Percentiles rank a stretch among this genome's conserved stretches.
Conservation (phyloP, 2,797 vertebrate species). For the Falco berigora region DNA sequence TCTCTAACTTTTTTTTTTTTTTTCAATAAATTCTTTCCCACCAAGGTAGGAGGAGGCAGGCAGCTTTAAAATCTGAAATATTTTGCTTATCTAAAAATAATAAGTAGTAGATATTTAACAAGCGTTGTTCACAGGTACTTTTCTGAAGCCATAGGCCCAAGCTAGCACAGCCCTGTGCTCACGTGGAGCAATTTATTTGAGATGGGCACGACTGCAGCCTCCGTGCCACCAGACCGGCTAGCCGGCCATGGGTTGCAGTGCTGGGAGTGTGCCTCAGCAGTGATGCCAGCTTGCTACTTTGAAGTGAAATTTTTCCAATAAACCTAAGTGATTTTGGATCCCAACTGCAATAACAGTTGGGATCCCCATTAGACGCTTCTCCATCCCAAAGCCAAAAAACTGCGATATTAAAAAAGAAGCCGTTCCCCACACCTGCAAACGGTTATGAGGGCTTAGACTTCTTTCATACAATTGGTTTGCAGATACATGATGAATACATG, state of each 20-base stretch:
- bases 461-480: not conserved
- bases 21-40: not conserved
- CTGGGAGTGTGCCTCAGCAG: not conserved
- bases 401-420: not conserved
- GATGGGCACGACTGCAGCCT: not conserved
- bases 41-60: not conserved
- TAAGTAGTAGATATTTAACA: not conserved
- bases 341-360: not conserved
- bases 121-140: not conserved
- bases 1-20: not conserved
- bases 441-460: not conserved
- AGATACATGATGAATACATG: not conserved
- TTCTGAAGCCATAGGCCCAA: not conserved
- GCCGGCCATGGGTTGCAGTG: accelerated
- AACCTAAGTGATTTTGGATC: not conserved
- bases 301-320: not conserved
- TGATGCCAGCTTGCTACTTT: not conserved
- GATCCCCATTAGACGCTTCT: not conserved
- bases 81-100: not conserved
- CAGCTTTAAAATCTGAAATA: not conserved
- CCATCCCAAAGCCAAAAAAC: not conserved
- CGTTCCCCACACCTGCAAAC: not conserved
- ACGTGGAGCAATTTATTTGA: accelerated
- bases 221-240: not conserved
- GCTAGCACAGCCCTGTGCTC: not conserved